These are phyloP conservation scores for Leptopterna dolabrata DNA, from an alignment of 2,888 invertebrate genomes.

Conservation along the genomic window DNA sequence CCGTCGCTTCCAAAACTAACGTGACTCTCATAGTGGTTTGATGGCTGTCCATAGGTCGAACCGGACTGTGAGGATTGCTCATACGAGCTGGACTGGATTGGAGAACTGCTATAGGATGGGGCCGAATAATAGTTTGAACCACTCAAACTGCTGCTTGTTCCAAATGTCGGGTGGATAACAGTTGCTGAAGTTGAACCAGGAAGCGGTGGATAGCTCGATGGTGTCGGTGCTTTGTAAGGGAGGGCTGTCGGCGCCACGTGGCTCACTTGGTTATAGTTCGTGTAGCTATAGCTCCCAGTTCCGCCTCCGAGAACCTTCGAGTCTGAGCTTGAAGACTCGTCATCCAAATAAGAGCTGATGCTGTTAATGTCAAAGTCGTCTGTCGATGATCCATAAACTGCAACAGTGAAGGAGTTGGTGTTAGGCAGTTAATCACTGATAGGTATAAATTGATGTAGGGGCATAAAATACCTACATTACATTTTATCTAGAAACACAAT, in stretches of 20 bases:
- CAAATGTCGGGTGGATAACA: neutral
- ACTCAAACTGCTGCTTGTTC: neutral
- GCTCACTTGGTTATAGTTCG: neutral
- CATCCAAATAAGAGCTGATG: slow-evolving; percentile 58
- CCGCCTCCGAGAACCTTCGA: neutral
- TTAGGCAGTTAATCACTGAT: too few relatives aligned
- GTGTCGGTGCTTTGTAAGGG: slow-evolving; percentile 46
- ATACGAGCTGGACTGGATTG: neutral
- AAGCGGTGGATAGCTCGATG: slow-evolving; percentile 18
- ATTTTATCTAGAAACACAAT: too few relatives aligned
- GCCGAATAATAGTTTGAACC: slow-evolving; percentile 36
- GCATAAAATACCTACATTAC: too few relatives aligned
- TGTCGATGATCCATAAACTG: slow-evolving; percentile 53
- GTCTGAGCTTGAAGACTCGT: slow-evolving; percentile 13
- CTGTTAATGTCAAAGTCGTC: slow-evolving; percentile 58
- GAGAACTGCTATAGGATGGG: slow-evolving; percentile 29
- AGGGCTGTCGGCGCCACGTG: neutral
- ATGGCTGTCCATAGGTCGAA: neutral
- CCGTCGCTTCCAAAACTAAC: slow-evolving; percentile 35
- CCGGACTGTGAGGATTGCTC: neutral
- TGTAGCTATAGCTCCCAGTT: slow-evolving; percentile 35
- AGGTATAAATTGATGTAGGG: too few relatives aligned
- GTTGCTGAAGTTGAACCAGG: slow-evolving; percentile 38
- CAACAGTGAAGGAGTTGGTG: slow-evolving; percentile 19
- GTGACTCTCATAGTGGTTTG: slow-evolving; percentile 31